Conservation (phyloP, 2,888 invertebrate genomes). For the Acronicta alni region DNA sequence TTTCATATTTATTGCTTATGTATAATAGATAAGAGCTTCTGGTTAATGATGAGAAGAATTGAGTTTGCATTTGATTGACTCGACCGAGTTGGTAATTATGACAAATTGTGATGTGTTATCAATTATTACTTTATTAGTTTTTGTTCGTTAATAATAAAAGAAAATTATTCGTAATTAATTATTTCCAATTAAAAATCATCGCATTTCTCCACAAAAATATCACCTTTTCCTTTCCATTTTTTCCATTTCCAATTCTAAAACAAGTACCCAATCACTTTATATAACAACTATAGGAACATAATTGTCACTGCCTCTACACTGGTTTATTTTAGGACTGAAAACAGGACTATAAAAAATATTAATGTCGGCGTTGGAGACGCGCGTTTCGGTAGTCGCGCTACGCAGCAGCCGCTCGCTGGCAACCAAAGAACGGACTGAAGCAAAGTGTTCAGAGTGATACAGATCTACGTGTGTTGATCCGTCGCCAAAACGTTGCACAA, state of each 20-base stretch:
- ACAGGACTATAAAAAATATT: slow-evolving; percentile 46
- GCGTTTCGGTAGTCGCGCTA: slow-evolving; percentile 46
- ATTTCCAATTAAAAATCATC: slow-evolving; percentile 12
- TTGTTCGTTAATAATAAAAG: background rate
- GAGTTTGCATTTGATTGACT: background rate
- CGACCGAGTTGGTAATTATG: background rate
- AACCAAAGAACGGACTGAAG: slow-evolving; percentile 61
- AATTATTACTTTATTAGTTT: slow-evolving; percentile 4
- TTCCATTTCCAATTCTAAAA: slow-evolving; percentile 51
- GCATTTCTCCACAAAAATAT: slow-evolving; percentile 60
- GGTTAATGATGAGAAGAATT: background rate
- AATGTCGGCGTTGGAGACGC: slow-evolving; percentile 49
- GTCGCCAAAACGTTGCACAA: slow-evolving; percentile 86
- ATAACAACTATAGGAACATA: slow-evolving; percentile 58
- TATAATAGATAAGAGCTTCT: too few relatives aligned
- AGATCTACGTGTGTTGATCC: slow-evolving; percentile 77
- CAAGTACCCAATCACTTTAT: slow-evolving; percentile 44
- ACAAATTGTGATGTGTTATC: background rate
- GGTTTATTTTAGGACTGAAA: slow-evolving; percentile 57
- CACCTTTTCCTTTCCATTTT: slow-evolving; percentile 87
- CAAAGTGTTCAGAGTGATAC: slow-evolving; percentile 76
- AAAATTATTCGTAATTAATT: background rate
- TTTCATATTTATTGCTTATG: too few relatives aligned
- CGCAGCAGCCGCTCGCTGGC: slow-evolving; percentile 42
- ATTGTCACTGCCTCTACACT: slow-evolving; percentile 60